These are phyloP conservation scores for Callinectes sapidus DNA, from an alignment of 2,888 invertebrate genomes.

Conservation along the genomic window DNA sequence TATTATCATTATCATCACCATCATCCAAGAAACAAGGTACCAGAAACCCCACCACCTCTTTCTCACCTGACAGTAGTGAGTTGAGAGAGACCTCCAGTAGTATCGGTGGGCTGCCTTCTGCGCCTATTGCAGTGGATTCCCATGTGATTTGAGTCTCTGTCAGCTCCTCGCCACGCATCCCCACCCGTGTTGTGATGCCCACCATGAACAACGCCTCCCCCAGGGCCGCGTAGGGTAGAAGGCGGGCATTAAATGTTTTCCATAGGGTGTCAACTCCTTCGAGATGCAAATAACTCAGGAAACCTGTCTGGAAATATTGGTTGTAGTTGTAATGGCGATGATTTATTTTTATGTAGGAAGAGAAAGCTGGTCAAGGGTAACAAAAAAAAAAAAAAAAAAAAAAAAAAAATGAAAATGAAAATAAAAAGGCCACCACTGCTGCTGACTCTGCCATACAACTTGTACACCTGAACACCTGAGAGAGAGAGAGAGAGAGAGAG, in stretches of 20 bases:
- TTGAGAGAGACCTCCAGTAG: neutral
- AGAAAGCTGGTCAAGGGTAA: too few species aligned
- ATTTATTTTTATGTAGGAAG: too few species aligned
- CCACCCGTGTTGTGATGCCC: constrained; percentile 30
- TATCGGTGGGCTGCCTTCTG: neutral
- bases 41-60: neutral
- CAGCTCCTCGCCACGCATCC: constrained; percentile 22
- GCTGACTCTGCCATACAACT: neutral
- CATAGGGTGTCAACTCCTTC: constrained; percentile 7
- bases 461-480: neutral
- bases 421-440: too few species aligned
- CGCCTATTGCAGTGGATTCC: neutral
- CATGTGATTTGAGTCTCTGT: constrained; percentile 45
- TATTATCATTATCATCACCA: neutral
- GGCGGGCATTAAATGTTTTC: constrained; percentile 11
- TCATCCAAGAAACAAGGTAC: neutral
- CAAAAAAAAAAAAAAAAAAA: too few species aligned
- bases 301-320: constrained; percentile 31
- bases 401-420: too few species aligned
- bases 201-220: constrained; percentile 58
- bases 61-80: neutral
- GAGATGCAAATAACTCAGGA: constrained; percentile 37
- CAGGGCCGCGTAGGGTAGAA: neutral
- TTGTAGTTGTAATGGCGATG: neutral
- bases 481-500: too few species aligned